phyloP scores from a whole-genome alignment of 2,113 vertebrate species.

The Meriones unguiculatus region DNA sequence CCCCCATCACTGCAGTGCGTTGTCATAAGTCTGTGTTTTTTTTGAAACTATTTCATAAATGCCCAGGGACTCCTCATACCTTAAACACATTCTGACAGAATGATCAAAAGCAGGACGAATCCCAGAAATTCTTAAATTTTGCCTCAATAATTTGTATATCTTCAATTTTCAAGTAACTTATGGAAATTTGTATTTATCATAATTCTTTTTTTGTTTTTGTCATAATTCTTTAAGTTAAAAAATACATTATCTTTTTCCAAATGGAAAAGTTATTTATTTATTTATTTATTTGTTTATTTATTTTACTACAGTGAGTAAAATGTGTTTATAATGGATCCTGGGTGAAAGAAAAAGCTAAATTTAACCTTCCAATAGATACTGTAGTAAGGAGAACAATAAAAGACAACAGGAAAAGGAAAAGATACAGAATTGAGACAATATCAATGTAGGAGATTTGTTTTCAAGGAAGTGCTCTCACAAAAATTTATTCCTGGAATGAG shows the following conservation, averaged over 20 bases:
- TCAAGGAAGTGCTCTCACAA: neutral
- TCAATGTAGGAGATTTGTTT: slow-evolving; percentile 9
- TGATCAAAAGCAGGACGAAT: neutral
- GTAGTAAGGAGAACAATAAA: neutral
- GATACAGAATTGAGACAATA: slow-evolving; percentile 19
- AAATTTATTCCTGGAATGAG: slow-evolving; percentile 50
- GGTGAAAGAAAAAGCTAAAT: slow-evolving; percentile 25
- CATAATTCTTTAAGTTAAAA: slow-evolving; percentile 7
- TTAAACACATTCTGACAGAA: neutral
- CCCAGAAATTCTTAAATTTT: neutral
- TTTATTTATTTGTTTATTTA: too few species aligned
- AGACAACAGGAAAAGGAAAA: neutral
- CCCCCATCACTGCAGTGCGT: neutral
- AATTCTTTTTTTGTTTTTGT: neutral
- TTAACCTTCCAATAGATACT: neutral
- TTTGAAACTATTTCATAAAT: neutral
- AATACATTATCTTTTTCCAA: neutral
- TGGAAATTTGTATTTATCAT: neutral
- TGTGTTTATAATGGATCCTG: neutral
- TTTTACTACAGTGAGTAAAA: neutral
- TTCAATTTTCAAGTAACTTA: neutral
- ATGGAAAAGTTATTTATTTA: neutral
- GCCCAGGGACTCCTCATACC: rapidly evolving
- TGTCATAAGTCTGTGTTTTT: neutral
- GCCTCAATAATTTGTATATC: neutral